Conservation (phyloP, 2,797 vertebrate species). For the Phrynocephalus guinanensis region DNA sequence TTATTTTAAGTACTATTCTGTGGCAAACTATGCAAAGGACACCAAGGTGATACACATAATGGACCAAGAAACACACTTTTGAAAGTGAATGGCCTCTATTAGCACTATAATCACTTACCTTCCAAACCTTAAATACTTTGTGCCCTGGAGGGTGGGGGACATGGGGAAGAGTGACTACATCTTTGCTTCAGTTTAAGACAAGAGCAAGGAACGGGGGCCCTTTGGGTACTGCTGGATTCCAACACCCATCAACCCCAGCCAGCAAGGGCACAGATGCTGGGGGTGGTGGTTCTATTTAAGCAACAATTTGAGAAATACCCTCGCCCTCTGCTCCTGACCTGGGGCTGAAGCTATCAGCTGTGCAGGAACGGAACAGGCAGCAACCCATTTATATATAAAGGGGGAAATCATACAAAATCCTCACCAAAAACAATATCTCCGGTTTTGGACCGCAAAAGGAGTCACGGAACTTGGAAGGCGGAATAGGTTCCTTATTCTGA, state of each 20-base stretch:
- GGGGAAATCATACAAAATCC: neutral
- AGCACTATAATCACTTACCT: neutral
- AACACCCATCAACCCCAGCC: neutral
- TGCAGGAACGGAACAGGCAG: neutral
- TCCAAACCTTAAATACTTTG: neutral
- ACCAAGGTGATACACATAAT: neutral
- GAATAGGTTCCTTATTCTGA: conserved; percentile 11
- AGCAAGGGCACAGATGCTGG: neutral
- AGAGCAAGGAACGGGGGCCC: neutral
- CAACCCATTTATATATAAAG: neutral
- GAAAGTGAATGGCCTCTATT: neutral
- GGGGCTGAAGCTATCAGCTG: neutral
- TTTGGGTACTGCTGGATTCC: neutral
- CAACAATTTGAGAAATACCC: neutral
- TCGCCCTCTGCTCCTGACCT: neutral
- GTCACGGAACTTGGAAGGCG: neutral
- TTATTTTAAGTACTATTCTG: neutral
- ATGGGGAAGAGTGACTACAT: neutral
- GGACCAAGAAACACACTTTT: too few relatives aligned
- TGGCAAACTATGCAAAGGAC: neutral
- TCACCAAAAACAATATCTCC: too few relatives aligned
- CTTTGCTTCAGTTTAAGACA: neutral
- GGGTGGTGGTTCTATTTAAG: neutral
- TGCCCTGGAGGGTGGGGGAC: too few relatives aligned
- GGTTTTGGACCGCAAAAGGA: neutral